Evolutionary conservation across 2,113 vertebrate genomes (phyloP).

Genomic region (Leucopsar rothschildi): DNA sequence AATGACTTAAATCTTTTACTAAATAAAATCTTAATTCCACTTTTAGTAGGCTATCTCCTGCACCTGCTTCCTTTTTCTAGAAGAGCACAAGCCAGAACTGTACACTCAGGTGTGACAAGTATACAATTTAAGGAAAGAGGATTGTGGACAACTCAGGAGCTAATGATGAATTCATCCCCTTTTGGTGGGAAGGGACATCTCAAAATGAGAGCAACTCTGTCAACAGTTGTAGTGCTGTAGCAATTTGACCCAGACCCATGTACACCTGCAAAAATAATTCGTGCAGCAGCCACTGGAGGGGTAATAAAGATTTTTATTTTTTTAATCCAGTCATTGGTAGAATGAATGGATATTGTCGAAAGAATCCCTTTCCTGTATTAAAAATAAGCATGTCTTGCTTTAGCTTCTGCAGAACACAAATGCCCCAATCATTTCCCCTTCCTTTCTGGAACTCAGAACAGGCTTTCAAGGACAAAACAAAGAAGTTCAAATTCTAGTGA

Average conservation of each 20-base stretch:
- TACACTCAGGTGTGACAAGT: not conserved
- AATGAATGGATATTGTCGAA: conserved; percentile 43
- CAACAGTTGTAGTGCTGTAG: not conserved
- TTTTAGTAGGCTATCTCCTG: not conserved
- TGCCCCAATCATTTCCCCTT: conserved; percentile 9
- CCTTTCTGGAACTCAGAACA: conserved; percentile 3
- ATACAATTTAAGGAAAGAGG: not conserved
- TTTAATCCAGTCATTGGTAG: not conserved
- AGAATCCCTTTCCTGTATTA: conserved; percentile 47
- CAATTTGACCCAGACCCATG: conserved; percentile 1
- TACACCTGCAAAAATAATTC: conserved; percentile 53
- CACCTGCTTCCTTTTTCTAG: not conserved
- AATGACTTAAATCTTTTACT: not conserved
- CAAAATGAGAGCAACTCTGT: not conserved
- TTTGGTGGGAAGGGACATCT: not conserved
- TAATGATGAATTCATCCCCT: not conserved
- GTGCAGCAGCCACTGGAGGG: conserved; percentile 7
- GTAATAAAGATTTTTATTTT: not conserved
- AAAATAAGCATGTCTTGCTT: conserved; percentile 32
- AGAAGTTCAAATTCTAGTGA: conserved; percentile 18
- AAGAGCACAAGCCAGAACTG: not conserved
- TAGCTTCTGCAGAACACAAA: conserved; percentile 22
- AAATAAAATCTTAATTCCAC: not conserved
- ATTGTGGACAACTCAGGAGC: not conserved
- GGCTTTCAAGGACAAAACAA: conserved; percentile 21